A percentile compares a stretch with the other conserved stretches of the same genome.
phyloP scores from a whole-genome alignment of 2,113 vertebrate species.

The Hippocampus comes region DNA sequence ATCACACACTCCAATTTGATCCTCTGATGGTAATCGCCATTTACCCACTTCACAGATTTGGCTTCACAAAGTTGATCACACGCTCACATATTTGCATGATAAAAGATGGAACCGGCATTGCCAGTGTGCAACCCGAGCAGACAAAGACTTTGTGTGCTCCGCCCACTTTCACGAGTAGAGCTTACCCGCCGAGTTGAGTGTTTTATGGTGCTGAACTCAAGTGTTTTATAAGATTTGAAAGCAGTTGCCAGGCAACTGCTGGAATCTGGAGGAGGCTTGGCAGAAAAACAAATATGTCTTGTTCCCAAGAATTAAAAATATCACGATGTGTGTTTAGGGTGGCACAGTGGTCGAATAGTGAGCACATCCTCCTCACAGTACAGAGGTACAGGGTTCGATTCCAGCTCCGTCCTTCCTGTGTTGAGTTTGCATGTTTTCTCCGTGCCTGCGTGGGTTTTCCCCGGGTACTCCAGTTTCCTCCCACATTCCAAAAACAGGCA shows the following conservation, averaged over 20 bases:
- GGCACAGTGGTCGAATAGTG: too few species aligned
- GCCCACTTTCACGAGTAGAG: not conserved
- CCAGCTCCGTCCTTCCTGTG: too few species aligned
- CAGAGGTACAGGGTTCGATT: too few species aligned
- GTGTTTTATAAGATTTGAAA: not conserved
- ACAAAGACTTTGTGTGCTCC: not conserved
- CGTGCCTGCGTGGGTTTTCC: too few species aligned
- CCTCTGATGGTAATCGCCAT: not conserved
- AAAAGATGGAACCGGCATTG: not conserved
- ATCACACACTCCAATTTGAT: not conserved
- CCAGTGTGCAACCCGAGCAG: not conserved
- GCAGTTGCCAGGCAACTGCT: constrained; percentile 4
- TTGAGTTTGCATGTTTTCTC: too few species aligned
- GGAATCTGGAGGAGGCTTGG: not conserved
- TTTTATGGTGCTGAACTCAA: not conserved
- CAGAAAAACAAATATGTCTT: not conserved
- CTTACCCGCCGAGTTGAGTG: not conserved
- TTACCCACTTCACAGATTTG: not conserved
- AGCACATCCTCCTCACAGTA: too few species aligned
- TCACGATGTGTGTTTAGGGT: not conserved
- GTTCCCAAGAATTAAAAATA: not conserved
- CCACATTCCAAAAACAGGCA: too few species aligned
- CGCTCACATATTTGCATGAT: not conserved
- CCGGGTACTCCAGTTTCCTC: too few species aligned
- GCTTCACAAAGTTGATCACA: not conserved